A percentile compares a stretch with the other conserved stretches of the same genome.
Conservation (phyloP, 2,888 invertebrate genomes). For the Plusia festucae region DNA sequence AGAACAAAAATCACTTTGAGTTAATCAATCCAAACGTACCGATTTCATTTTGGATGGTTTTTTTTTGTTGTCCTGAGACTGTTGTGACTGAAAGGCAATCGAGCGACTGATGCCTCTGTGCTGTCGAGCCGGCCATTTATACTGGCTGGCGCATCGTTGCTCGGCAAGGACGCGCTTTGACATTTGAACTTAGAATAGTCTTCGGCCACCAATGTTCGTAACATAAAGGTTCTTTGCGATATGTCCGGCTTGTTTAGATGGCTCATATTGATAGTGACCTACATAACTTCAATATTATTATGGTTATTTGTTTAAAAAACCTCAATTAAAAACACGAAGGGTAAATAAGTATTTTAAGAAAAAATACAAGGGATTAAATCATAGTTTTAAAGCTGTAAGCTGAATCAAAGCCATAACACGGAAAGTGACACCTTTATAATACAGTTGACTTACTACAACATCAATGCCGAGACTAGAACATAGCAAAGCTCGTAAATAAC, state of each 20-base stretch:
- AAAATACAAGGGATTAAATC: neutral
- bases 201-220: slow-evolving; percentile 62
- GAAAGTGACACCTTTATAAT: neutral
- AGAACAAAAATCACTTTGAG: slow-evolving; percentile 8
- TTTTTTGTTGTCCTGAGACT: slow-evolving; percentile 66
- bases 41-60: slow-evolving; percentile 82
- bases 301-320: slow-evolving; percentile 3
- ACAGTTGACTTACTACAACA: no score
- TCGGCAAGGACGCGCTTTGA: slow-evolving; percentile 82
- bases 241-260: slow-evolving; percentile 69
- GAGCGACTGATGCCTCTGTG: slow-evolving; percentile 80
- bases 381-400: neutral
- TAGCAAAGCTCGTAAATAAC: no score
- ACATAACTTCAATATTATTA: slow-evolving; percentile 24
- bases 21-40: slow-evolving; percentile 73
- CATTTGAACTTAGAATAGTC: slow-evolving; percentile 85
- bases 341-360: neutral
- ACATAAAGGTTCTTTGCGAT: slow-evolving; percentile 67
- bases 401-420: no score
- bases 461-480: no score
- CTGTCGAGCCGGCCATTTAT: slow-evolving; percentile 75
- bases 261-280: slow-evolving; percentile 43
- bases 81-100: slow-evolving; percentile 70
- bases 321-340: neutral
- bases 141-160: slow-evolving; percentile 65